Conservation (phyloP, 2,797 vertebrate genomes). For the Harpagifer antarcticus region DNA sequence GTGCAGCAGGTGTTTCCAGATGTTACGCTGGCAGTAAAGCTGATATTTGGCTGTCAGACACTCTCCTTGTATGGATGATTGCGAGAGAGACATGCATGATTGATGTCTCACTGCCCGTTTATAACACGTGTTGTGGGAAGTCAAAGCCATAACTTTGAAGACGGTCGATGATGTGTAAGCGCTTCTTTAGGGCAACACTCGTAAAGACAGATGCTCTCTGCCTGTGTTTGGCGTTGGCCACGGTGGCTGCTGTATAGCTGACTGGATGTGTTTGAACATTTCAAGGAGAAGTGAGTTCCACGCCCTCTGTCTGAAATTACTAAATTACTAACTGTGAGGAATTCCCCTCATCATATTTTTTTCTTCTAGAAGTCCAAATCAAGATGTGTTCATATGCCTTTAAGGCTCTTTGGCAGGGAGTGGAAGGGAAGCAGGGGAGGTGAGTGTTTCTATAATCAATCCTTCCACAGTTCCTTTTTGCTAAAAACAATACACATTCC, state of each 20-base stretch:
- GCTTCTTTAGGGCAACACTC: slow-evolving; percentile 15
- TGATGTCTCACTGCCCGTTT: slow-evolving; percentile 36
- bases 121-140: slow-evolving; percentile 29
- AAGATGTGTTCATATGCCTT: slow-evolving; percentile 35
- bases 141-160: slow-evolving; percentile 44
- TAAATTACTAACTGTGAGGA: slow-evolving; percentile 68
- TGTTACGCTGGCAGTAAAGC: slow-evolving; percentile 23
- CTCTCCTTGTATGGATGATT: slow-evolving; percentile 26
- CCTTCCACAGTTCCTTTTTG: slow-evolving; percentile 44
- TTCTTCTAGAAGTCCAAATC: slow-evolving; percentile 51
- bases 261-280: slow-evolving; percentile 67
- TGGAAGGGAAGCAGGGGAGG: slow-evolving; percentile 32
- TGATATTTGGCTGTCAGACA: slow-evolving; percentile 46
- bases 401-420: slow-evolving; percentile 25
- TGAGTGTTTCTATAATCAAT: slow-evolving; percentile 31
- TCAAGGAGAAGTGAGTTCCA: slow-evolving; percentile 60
- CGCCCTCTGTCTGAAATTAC: slow-evolving; percentile 70
- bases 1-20: slow-evolving; percentile 56
- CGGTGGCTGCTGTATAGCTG: slow-evolving; percentile 36
- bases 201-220: slow-evolving; percentile 47
- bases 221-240: slow-evolving; percentile 47
- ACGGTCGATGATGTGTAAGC: slow-evolving; percentile 47
- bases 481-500: slow-evolving; percentile 66
- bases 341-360: slow-evolving; percentile 58
- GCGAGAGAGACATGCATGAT: slow-evolving; percentile 39